Conservation (phyloP, 2,113 vertebrate species). For the Seriola rivoliana region DNA sequence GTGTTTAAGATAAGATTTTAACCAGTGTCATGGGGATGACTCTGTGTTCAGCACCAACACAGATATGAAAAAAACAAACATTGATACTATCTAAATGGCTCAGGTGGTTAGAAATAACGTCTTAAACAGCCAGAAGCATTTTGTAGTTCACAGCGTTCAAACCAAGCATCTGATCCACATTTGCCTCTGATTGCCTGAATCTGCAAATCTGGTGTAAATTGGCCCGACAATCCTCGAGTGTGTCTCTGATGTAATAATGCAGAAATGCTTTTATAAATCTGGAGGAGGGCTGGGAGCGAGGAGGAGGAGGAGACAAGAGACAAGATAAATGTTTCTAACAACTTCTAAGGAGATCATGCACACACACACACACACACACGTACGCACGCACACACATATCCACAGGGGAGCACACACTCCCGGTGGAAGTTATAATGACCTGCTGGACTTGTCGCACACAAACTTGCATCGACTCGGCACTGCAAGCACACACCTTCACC, state of each 20-base stretch:
- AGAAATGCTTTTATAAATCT: slow-evolving; percentile 25
- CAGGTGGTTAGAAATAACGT: slow-evolving; percentile 10
- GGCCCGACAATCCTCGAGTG: slow-evolving; percentile 31
- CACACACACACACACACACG: neutral
- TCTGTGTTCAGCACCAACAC: neutral
- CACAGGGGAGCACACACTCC: slow-evolving; percentile 26
- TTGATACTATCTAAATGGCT: slow-evolving; percentile 3
- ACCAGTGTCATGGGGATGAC: neutral
- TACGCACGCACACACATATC: neutral
- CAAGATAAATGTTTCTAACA: slow-evolving; percentile 34
- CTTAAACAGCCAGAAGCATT: slow-evolving; percentile 11
- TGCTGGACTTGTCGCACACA: slow-evolving; percentile 7
- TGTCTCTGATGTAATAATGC: slow-evolving; percentile 44
- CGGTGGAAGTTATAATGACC: slow-evolving; percentile 46
- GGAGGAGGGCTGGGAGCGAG: slow-evolving; percentile 10
- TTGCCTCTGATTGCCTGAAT: slow-evolving; percentile 45
- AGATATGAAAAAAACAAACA: neutral
- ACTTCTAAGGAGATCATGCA: slow-evolving; percentile 19
- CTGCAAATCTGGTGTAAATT: slow-evolving; percentile 43
- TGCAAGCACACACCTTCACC: slow-evolving; percentile 17
- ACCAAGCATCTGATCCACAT: slow-evolving; percentile 6
- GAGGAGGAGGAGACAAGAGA: neutral
- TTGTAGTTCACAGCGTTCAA: neutral
- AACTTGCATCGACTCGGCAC: slow-evolving; percentile 13
- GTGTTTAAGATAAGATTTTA: neutral